These are phyloP conservation scores for Reticulitermes speratus DNA, from an alignment of 1,140 invertebrate genomes.

Conservation along the genomic window DNA sequence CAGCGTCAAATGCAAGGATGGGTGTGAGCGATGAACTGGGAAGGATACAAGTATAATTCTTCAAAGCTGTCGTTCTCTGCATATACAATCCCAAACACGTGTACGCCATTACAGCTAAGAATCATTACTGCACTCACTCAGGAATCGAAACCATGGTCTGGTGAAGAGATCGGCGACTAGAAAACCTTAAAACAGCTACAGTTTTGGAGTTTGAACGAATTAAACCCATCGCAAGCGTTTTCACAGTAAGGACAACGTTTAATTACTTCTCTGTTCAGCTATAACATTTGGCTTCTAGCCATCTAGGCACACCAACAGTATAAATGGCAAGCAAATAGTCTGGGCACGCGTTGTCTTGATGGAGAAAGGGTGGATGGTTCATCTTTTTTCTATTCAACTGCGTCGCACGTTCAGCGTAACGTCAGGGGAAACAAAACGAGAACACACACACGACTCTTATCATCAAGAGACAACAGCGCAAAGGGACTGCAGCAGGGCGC, in stretches of 20 bases:
- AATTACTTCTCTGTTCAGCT: not conserved
- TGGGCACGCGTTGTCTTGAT: not conserved
- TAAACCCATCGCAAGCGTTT: not conserved
- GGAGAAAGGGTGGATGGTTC: not conserved
- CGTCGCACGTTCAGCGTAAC: not conserved
- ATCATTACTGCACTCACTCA: too few species aligned
- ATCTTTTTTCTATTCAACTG: constrained; percentile 4
- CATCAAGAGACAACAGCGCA: not conserved
- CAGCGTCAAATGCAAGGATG: too few species aligned
- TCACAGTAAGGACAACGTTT: not conserved
- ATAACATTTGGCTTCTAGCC: not conserved
- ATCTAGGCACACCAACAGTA: not conserved
- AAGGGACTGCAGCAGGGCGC: not conserved
- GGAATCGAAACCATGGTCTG: not conserved
- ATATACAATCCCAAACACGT: too few species aligned
- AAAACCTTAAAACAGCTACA: not conserved
- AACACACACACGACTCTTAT: not conserved
- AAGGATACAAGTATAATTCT: too few species aligned
- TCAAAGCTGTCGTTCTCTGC: too few species aligned
- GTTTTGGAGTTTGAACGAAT: not conserved
- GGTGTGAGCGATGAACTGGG: too few species aligned
- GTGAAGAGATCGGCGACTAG: not conserved
- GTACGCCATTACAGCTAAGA: too few species aligned
- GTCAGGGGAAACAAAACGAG: not conserved
- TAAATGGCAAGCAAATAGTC: not conserved